Evolutionary conservation across 1,140 invertebrate genomes (phyloP).

Genomic region (Episyrphus balteatus): DNA sequence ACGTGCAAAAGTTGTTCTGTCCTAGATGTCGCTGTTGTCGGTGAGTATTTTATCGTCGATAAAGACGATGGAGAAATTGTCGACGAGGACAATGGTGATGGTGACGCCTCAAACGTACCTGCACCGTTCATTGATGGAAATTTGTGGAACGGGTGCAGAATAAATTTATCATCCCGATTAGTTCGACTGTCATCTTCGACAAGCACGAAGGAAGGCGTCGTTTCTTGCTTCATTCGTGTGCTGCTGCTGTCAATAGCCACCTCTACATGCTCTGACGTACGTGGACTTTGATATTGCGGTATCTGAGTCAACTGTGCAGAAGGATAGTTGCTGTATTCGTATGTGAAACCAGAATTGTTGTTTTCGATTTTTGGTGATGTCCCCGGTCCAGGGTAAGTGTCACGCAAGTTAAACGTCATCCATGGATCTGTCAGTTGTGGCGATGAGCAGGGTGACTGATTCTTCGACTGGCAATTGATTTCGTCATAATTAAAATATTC

Average conservation of each 20-base stretch:
- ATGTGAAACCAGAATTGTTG: constrained; percentile 16
- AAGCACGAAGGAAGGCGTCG: too few relatives aligned
- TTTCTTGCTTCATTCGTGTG: too few relatives aligned
- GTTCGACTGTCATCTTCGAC: too few relatives aligned
- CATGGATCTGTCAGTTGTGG: constrained; percentile 32
- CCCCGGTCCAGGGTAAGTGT: background rate
- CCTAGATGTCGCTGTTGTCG: background rate
- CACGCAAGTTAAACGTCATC: constrained; percentile 27
- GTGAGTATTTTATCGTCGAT: background rate
- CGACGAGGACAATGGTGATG: too few relatives aligned
- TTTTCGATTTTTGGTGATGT: background rate
- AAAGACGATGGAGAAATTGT: background rate
- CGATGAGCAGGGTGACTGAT: constrained; percentile 35
- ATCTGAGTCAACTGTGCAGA: constrained; percentile 4
- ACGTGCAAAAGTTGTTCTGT: too few relatives aligned
- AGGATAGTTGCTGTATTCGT: constrained; percentile 9
- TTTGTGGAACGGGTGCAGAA: too few relatives aligned
- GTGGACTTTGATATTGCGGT: background rate
- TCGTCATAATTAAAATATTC: constrained; percentile 37
- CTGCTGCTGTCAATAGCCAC: too few relatives aligned
- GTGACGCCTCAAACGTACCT: too few relatives aligned
- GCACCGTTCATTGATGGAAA: too few relatives aligned
- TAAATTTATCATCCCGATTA: too few relatives aligned
- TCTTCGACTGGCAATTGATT: constrained; percentile 37
- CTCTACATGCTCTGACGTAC: too few relatives aligned